Evolutionary conservation across 2,888 invertebrate genomes (phyloP).

Genomic region (Cloeon dipterum): DNA sequence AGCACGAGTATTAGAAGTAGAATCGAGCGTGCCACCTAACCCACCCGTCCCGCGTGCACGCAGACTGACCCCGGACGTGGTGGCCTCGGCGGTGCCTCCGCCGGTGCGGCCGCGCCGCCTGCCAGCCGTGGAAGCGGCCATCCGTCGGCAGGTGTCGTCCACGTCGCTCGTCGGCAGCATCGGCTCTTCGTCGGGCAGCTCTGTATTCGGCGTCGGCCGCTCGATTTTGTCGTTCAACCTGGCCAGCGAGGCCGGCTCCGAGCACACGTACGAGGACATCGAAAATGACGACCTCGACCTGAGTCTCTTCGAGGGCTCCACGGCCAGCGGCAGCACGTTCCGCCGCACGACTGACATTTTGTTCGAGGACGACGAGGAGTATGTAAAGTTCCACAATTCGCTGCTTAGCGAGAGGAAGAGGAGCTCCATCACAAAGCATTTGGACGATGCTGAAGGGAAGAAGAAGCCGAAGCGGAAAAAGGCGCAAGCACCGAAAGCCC

Average conservation of each 20-base stretch:
- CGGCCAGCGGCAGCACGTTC: neutral
- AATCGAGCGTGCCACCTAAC: no score
- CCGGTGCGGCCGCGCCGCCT: no score
- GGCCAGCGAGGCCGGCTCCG: neutral
- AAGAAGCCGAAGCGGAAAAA: no score
- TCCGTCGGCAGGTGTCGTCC: no score
- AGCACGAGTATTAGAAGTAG: no score
- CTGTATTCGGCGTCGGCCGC: neutral
- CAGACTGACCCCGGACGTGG: no score
- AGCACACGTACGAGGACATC: neutral
- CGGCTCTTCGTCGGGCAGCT: no score
- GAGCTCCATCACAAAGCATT: neutral
- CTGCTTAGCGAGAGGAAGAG: neutral
- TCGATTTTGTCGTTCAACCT: neutral
- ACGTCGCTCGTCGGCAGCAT: no score
- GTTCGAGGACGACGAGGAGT: neutral
- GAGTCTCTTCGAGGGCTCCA: neutral
- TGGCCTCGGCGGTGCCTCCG: no score
- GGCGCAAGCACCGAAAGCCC: neutral
- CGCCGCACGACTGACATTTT: neutral
- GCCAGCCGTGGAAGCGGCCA: no score
- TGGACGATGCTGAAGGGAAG: no score
- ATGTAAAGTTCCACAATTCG: neutral
- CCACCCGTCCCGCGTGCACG: no score
- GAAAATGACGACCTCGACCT: constrained; percentile 1